These are phyloP conservation scores for Deilephila porcellus DNA, from an alignment of 2,888 invertebrate species.

Conservation along the genomic window DNA sequence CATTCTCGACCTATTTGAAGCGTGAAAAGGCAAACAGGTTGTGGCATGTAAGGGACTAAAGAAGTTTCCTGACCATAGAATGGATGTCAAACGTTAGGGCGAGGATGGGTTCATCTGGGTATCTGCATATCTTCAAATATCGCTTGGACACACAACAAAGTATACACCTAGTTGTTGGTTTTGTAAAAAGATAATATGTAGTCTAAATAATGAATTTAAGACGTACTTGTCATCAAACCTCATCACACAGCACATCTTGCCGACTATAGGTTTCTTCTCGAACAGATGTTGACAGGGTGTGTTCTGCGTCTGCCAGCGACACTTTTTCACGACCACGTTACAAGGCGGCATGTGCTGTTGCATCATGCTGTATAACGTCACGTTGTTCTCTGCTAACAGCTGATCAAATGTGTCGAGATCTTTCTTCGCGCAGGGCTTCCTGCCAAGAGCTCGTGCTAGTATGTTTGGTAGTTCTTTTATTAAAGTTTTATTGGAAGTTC, in stretches of 20 bases:
- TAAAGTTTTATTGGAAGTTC: constrained; percentile 41
- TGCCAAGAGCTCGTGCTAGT: constrained; percentile 52
- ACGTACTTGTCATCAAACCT: constrained; percentile 39
- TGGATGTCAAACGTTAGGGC: too few relatives aligned
- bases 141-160: too few relatives aligned
- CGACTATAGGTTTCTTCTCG: constrained; percentile 54
- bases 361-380: constrained; percentile 57
- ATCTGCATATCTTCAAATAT: too few relatives aligned
- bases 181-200: too few relatives aligned
- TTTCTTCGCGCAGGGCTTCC: constrained; percentile 45
- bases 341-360: constrained; percentile 57
- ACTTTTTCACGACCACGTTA: constrained; percentile 49
- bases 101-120: too few relatives aligned
- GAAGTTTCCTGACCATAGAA: too few relatives aligned
- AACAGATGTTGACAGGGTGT: constrained; percentile 62
- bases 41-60: too few relatives aligned
- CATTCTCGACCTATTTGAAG: too few relatives aligned
- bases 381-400: constrained; percentile 50
- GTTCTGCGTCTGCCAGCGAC: constrained; percentile 57
- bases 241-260: constrained; percentile 69
- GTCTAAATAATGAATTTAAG: too few relatives aligned
- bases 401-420: constrained; percentile 54
- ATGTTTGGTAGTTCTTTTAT: constrained; percentile 47
- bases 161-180: too few relatives aligned
- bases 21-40: too few relatives aligned